A percentile compares a stretch with the other conserved stretches of the same genome.
Evolutionary conservation across 2,888 invertebrate genomes (phyloP).

Genomic region (Amblyteles armatorius): DNA sequence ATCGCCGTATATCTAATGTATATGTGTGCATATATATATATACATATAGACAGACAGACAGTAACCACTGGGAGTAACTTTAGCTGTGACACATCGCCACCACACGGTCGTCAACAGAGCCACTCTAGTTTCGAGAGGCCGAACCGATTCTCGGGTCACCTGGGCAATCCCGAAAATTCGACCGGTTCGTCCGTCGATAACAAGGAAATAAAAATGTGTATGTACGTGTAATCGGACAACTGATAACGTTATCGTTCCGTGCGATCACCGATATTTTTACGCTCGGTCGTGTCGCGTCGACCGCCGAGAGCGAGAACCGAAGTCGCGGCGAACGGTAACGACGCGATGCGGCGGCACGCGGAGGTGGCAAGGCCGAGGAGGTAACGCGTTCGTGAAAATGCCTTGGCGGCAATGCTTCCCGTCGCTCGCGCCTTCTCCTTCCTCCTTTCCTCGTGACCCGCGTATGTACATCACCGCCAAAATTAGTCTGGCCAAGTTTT

Average conservation of each 20-base stretch:
- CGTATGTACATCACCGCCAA: constrained; percentile 63
- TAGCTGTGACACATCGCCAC: constrained; percentile 72
- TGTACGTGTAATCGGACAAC: not conserved
- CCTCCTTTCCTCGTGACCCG: constrained; percentile 55
- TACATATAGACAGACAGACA: not conserved
- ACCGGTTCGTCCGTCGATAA: not conserved
- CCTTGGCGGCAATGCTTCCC: constrained; percentile 43
- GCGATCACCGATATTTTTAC: not conserved
- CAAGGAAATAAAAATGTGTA: not conserved
- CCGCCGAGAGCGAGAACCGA: not conserved
- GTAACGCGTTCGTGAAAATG: constrained; percentile 46
- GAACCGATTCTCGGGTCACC: not conserved
- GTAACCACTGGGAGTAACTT: constrained; percentile 73
- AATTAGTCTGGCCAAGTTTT: constrained; percentile 63
- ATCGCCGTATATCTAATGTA: not conserved
- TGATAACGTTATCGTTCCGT: constrained; percentile 4
- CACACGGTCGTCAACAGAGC: constrained; percentile 25
- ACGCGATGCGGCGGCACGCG: constrained; percentile 44
- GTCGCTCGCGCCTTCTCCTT: constrained; percentile 21
- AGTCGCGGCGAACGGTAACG: constrained; percentile 19
- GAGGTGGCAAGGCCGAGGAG: constrained; percentile 60
- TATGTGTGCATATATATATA: not conserved
- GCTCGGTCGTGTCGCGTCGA: not conserved
- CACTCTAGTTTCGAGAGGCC: constrained; percentile 37
- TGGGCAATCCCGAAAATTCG: not conserved